Conservation (phyloP, 2,888 invertebrate species). For the Athripsodes cinereus region DNA sequence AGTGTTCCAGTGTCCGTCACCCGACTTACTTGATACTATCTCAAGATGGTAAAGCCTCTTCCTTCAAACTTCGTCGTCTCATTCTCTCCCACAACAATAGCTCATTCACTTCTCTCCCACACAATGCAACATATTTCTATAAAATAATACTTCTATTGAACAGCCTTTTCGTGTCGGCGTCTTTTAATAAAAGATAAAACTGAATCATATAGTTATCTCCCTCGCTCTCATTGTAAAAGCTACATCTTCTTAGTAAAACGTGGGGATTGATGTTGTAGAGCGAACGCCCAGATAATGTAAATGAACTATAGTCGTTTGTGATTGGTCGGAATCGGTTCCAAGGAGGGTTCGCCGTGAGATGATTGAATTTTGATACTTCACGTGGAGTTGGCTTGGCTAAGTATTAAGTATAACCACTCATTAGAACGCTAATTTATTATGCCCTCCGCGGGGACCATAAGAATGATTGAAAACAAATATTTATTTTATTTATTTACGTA, state of each 20-base stretch:
- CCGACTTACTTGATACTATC: not conserved
- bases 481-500: too few species aligned
- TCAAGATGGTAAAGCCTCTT: slow-evolving; percentile 23
- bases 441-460: not conserved
- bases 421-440: not conserved
- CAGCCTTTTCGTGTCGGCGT: not conserved
- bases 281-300: not conserved
- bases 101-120: slow-evolving; percentile 7
- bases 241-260: not conserved
- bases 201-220: not conserved
- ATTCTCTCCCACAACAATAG: slow-evolving; percentile 5
- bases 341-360: not conserved
- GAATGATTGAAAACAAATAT: not conserved
- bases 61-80: slow-evolving; percentile 17
- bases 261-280: not conserved
- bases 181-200: not conserved
- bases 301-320: not conserved
- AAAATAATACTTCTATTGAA: not conserved
- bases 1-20: not conserved
- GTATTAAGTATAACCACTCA: not conserved
- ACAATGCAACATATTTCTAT: slow-evolving; percentile 6
- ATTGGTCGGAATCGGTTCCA: not conserved
- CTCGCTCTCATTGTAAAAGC: not conserved
- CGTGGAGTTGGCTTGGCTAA: not conserved
- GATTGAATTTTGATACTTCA: too few species aligned